Percentiles rank a stretch among this genome's conserved stretches.
Conservation (phyloP, 2,888 invertebrate species). For the Ormyrus thymus region DNA sequence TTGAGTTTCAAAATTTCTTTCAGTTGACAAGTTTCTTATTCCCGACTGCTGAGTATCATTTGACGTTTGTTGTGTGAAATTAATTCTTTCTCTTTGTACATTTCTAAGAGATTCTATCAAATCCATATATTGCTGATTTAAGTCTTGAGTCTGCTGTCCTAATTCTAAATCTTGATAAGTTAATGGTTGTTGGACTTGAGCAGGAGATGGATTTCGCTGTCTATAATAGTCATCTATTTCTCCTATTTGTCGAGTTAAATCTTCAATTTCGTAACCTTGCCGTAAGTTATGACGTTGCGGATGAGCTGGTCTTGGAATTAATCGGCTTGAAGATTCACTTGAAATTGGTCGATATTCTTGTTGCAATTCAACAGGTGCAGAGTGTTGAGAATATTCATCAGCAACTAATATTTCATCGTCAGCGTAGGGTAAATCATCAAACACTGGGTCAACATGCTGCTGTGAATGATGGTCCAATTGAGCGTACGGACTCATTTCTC, state of each 20-base stretch:
- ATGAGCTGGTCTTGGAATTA: neutral
- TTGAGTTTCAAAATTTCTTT: no score
- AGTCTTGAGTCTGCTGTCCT: slow-evolving; percentile 11
- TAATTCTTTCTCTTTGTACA: no score
- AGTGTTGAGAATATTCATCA: slow-evolving; percentile 3
- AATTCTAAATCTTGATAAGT: neutral
- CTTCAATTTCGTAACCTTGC: neutral
- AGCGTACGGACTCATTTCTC: neutral
- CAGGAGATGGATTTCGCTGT: neutral
- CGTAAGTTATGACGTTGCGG: neutral
- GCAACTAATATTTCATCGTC: neutral
- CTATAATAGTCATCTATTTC: slow-evolving; percentile 22
- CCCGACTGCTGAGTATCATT: no score
- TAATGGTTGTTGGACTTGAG: neutral
- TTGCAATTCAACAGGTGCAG: neutral
- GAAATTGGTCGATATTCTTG: slow-evolving; percentile 1
- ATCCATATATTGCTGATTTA: slow-evolving; percentile 17
- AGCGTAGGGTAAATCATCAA: neutral
- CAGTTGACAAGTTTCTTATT: no score
- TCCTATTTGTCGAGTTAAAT: neutral
- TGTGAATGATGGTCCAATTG: slow-evolving; percentile 5
- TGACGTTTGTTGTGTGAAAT: no score
- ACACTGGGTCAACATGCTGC: neutral
- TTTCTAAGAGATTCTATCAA: slow-evolving; percentile 7
- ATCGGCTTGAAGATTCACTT: neutral